These are phyloP conservation scores for Halesus radiatus DNA, from an alignment of 1,140 invertebrate species.

Conservation along the genomic window DNA sequence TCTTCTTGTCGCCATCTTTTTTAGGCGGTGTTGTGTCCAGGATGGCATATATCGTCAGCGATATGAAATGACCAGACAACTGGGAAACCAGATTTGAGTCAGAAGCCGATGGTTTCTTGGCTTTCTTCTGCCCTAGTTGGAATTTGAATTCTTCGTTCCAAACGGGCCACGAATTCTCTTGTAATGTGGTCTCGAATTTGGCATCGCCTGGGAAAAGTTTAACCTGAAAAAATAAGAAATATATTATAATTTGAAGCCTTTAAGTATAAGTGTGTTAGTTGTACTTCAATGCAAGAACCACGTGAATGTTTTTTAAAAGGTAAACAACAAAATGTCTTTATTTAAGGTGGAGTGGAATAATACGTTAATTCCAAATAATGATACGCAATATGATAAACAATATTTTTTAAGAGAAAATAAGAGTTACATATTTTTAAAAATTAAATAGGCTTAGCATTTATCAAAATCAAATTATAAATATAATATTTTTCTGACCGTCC, in stretches of 20 bases:
- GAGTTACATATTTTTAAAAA: no score
- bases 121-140: conserved; percentile 70
- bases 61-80: conserved; percentile 79
- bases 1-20: conserved; percentile 61
- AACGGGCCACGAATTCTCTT: conserved; percentile 81
- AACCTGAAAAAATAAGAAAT: conserved; percentile 70
- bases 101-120: conserved; percentile 64
- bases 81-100: conserved; percentile 64
- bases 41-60: conserved; percentile 80
- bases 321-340: no score
- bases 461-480: no score
- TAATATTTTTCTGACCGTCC: no score
- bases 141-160: conserved; percentile 85
- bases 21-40: conserved; percentile 71
- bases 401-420: no score
- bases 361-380: no score
- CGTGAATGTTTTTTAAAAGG: no score
- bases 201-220: conserved; percentile 81
- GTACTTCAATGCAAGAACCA: no score
- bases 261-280: no score
- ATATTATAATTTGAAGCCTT: not conserved
- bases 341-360: no score
- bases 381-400: no score
- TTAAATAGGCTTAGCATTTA: no score
- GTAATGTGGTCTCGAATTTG: conserved; percentile 80